A percentile compares a stretch with the other conserved stretches of the same genome.
These are phyloP conservation scores for Anser cygnoides DNA, from an alignment of 2,113 vertebrate species.

Conservation along the genomic window DNA sequence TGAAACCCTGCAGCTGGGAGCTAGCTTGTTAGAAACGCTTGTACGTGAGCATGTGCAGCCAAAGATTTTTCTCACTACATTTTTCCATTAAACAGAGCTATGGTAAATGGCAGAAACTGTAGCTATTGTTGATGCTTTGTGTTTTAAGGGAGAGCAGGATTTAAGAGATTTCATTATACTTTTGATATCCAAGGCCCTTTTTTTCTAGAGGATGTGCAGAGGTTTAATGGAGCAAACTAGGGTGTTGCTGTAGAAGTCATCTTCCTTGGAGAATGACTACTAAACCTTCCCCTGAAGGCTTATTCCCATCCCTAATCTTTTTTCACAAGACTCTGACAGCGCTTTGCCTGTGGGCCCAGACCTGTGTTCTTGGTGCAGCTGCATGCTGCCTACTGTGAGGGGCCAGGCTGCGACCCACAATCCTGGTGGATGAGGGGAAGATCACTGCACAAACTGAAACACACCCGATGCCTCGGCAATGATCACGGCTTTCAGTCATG, in stretches of 20 bases:
- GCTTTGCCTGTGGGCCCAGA: neutral
- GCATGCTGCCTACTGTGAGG: neutral
- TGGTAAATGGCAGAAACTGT: too few species aligned
- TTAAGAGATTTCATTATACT: too few species aligned
- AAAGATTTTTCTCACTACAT: neutral
- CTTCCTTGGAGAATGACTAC: neutral
- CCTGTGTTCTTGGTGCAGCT: neutral
- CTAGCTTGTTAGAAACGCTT: neutral
- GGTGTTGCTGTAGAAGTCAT: neutral
- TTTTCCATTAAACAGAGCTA: neutral
- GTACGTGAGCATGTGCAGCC: neutral
- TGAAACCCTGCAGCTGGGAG: neutral
- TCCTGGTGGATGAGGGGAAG: neutral
- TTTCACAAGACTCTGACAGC: neutral
- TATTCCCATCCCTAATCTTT: neutral
- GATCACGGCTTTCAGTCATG: neutral
- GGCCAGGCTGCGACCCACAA: neutral
- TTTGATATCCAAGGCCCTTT: neutral
- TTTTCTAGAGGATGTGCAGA: neutral
- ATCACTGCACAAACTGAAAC: neutral
- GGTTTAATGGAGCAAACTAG: neutral
- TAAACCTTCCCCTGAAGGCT: neutral
- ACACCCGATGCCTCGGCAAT: rapidly evolving
- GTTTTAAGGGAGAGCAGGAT: too few species aligned
- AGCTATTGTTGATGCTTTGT: neutral